Evolutionary conservation across 2,888 invertebrate species (phyloP), one percentile per base, ranked within the genome.

Genomic region (Teleogryllus oceanicus): DNA sequence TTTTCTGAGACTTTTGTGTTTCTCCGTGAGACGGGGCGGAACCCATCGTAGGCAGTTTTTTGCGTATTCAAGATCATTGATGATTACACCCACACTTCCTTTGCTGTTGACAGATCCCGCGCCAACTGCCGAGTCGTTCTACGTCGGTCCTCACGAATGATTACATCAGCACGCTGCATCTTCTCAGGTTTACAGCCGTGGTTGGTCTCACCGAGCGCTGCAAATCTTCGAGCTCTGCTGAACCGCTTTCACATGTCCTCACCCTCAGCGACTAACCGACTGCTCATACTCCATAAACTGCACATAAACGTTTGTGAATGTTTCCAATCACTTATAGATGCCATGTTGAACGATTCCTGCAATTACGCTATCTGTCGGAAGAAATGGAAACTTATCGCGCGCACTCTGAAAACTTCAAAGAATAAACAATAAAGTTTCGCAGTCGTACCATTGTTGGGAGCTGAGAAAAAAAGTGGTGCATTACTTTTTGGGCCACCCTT

Each of bases 231-330:
- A 75, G 75, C 49, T 75, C 78, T 24, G 20, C 49, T 11, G 74
- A 78, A 78, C 74, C 74, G 49, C 74, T 51, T 78, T 37, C 78
- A 37, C 16, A 74, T 78, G 74, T 24, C 49, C 74, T 78, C 5
- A 74, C 16, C 75, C 79, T 75, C 62, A 79, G 75, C 75, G 50
- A 79, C 79, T 21, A 78, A 75, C 20, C 20, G 76, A 79, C 76
- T 37, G 37, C 37, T 37, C 0, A 37, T 37, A 4, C 37, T 37
- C 8, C 37, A 37, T 37, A 37, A 37, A 37, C 37, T 79, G 76
- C 79, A 79, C 49, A 79, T n/a, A 79, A 79, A 51, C 79, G 74
- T 79, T 76, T 51, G 62, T 51, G 62, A 79, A 62, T 79, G 37
- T 76, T 79, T 75, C 76, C 16, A 13, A 50, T 78, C 50, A 8